Base-by-base conservation (phyloP, 2,797 vertebrate species). In the Xenopus petersii region DNA sequence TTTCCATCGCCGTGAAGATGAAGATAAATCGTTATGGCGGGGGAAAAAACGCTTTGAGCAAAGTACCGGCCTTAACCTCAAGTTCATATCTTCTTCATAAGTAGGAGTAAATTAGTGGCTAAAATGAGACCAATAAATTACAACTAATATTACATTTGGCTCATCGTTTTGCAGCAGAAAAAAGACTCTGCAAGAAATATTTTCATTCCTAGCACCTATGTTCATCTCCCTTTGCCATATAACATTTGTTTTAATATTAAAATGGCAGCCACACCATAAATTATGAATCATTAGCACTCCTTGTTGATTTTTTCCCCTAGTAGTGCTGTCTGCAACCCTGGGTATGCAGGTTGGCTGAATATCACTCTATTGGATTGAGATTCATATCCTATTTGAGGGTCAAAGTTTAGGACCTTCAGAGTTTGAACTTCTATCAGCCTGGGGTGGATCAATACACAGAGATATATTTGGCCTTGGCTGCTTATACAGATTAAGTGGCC, bases 341-440 rank as follows among this genome's bases (percentile, higher is more conserved):
- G 83, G 82, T 81, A 83, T 86, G 69, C 36, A 63, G 81, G 75
- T 49, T 10, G 73, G 80, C 84, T 79, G 84, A 83, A 83, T 80
- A 81, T 83, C 87, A 96, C 94, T 98, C 96, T 93, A 97, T 98
- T 94, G 94, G 89, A 97, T 96, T 93, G 94, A 96, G 94, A 98
- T 98, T 97, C 95, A 95, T 94, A 93, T 87, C 90, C 95, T 95
- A 97, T 98, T 98, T 98, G 94, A 92, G 93, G 96, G 96, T 97
- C 96, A 97, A 90, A 93, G 96, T 93, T 93, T 93, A 72, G 87
- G 89, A 91, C 88, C 88, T 86, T 72, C 16, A 87, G 87, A 88
- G 85, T 89, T 88, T 89, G 86, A 90, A 91, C 91, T 91, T 91
- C 91, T 91, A 81, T 89, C 88, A 90, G 88, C 84, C 89, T 81